Base-by-base conservation (phyloP, 2,888 invertebrate species). In the Chrysolina haemoptera region DNA sequence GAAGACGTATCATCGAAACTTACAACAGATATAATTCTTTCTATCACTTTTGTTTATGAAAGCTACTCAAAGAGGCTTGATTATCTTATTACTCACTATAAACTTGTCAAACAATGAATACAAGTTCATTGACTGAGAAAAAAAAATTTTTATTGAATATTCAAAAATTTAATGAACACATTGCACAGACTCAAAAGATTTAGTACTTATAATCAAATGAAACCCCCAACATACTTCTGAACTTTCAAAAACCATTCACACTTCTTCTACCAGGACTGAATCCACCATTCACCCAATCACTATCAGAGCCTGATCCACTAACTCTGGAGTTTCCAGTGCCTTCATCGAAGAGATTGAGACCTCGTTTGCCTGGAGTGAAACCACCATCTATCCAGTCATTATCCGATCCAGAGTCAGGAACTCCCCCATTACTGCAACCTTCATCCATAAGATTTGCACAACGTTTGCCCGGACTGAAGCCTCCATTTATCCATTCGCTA, bases 401-500 rank as follows among this genome's bases (percentile, higher is more conserved):
- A 70, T 84, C 84, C 12, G 68, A 35, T 27, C 89, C 90, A 66
- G 90, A 86, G 12, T 90, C 90, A 4, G 86, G 82, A 0, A 90
- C 89, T 11, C 89, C 66, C 27, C 18, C 90, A 78, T 90, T 90
- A 68, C 87, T 84, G 76, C 91, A 90, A 0, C 90, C 90, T 14
- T 90, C 90, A 78, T 90, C 90, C 87, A 90, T 90, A 86, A 90
- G 78, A 78, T 87, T 88, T n/a, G 85, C 83, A 48, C 67, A 22
- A 68, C 80, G 71, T 78, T 78, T 82, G 22, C 83, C 83, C n/a
- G 82, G 82, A 22, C 74, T 79, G 22, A 73, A 74, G 5, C 70
- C 79, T 5, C 76, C 76, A 43, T 75, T 75, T n/a, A 83, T 27
- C 81, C 81, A 81, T 14, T 81, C 80, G 48, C 70, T 79, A 68